These are phyloP conservation scores for Pogonocherus hispidulus DNA, from an alignment of 2,888 invertebrate species.

Conservation along the genomic window DNA sequence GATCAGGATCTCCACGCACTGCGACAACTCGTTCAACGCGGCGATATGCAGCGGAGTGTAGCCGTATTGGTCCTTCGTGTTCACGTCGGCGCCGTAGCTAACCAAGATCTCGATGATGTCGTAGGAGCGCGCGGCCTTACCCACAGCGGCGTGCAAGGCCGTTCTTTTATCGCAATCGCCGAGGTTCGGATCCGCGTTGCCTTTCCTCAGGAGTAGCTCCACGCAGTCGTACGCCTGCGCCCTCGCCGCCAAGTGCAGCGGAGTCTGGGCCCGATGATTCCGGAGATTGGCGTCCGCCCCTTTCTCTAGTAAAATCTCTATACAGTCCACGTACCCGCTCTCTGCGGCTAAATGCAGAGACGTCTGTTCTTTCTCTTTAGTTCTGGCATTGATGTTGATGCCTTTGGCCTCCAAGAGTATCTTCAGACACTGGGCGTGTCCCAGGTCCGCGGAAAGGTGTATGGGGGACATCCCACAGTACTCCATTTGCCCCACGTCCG, in stretches of 20 bases:
- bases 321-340: slow-evolving; percentile 86
- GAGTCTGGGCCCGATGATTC: slow-evolving; percentile 86
- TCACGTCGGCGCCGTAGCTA: slow-evolving; percentile 86
- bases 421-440: slow-evolving; percentile 81
- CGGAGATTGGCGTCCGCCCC: slow-evolving; percentile 82
- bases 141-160: slow-evolving; percentile 86
- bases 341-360: slow-evolving; percentile 90
- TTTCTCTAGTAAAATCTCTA: slow-evolving; percentile 80
- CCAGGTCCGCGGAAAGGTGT: slow-evolving; percentile 85
- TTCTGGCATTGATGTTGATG: slow-evolving; percentile 79
- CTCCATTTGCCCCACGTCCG: slow-evolving; percentile 82
- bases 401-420: slow-evolving; percentile 82
- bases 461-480: slow-evolving; percentile 84
- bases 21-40: slow-evolving; percentile 86
- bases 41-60: slow-evolving; percentile 89
- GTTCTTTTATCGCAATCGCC: slow-evolving; percentile 87
- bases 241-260: slow-evolving; percentile 87
- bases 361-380: slow-evolving; percentile 82
- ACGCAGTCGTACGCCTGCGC: slow-evolving; percentile 87
- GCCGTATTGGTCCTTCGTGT: slow-evolving; percentile 87
- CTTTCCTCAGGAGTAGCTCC: slow-evolving; percentile 80
- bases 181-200: slow-evolving; percentile 83
- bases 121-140: slow-evolving; percentile 85
- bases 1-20: slow-evolving; percentile 87
- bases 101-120: slow-evolving; percentile 85